A percentile compares a stretch with the other conserved stretches of the same genome.
Conservation (phyloP, 2,797 vertebrate genomes). For the Hippocampus kuda region DNA sequence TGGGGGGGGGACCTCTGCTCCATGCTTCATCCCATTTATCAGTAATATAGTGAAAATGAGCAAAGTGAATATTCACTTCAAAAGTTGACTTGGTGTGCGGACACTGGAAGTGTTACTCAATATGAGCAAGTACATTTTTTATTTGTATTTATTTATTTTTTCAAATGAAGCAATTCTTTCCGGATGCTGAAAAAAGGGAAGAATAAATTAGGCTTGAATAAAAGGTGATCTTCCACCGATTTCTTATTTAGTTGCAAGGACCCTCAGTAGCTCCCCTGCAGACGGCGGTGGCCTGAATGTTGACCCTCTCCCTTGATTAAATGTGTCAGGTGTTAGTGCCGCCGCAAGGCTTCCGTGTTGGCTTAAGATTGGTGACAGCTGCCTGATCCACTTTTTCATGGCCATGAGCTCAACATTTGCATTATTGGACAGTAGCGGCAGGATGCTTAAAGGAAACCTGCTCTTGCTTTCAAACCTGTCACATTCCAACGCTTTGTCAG, state of each 20-base stretch:
- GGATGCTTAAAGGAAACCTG: constrained; percentile 30
- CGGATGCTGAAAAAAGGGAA: neutral
- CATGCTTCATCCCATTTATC: too few species aligned
- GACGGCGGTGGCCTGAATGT: constrained; percentile 53
- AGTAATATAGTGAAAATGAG: too few species aligned
- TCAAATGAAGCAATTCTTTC: too few species aligned
- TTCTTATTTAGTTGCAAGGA: constrained; percentile 46
- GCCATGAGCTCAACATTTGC: constrained; percentile 42
- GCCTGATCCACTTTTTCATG: constrained; percentile 44
- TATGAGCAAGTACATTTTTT: neutral
- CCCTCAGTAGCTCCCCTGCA: constrained; percentile 36
- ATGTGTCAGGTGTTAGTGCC: constrained; percentile 55
- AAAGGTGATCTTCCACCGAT: neutral
- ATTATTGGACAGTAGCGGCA: constrained; percentile 17
- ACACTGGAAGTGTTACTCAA: neutral
- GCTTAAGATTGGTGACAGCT: constrained; percentile 52
- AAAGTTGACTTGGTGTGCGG: too few species aligned
- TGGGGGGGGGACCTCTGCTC: too few species aligned
- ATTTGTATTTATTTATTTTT: too few species aligned
- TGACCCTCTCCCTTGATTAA: constrained; percentile 60
- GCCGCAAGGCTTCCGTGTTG: constrained; percentile 46
- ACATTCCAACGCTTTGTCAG: neutral
- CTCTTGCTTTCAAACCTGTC: neutral
- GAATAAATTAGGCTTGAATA: neutral
- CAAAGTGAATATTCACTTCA: too few species aligned